Percentiles rank a stretch among this genome's conserved stretches.
These are phyloP conservation scores for Campylomormyrus numenius DNA, from an alignment of 2,113 vertebrate species.

Conservation along the genomic window DNA sequence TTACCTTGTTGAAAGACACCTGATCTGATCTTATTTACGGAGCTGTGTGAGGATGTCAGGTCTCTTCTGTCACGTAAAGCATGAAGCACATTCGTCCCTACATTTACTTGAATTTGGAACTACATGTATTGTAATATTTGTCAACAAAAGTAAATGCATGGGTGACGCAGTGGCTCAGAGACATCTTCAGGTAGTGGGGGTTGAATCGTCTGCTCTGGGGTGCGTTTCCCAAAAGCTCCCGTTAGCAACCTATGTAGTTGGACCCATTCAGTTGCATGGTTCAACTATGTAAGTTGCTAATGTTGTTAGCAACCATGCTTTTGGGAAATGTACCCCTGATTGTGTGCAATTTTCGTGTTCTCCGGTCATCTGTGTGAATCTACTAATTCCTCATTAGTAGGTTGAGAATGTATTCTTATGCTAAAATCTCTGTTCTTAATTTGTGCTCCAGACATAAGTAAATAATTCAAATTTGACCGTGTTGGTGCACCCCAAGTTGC, in stretches of 20 bases:
- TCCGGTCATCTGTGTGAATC: background rate
- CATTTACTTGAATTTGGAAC: background rate
- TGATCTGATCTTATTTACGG: background rate
- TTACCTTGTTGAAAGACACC: background rate
- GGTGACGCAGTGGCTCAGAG: background rate
- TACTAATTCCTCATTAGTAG: background rate
- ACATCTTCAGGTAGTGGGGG: background rate
- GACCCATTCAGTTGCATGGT: no score
- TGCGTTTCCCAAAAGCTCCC: no score
- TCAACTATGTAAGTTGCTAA: no score
- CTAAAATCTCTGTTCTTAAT: background rate
- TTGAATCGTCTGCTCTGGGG: background rate
- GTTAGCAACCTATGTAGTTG: no score
- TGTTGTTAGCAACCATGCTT: no score
- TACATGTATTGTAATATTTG: background rate
- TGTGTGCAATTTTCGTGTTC: background rate
- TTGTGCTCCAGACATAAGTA: background rate
- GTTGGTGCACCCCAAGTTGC: background rate
- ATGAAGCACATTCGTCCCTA: background rate
- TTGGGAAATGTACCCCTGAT: no score
- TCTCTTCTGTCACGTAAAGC: background rate
- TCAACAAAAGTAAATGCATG: background rate
- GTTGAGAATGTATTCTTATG: background rate
- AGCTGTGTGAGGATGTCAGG: background rate
- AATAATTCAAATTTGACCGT: background rate